Evolutionary conservation across 1,140 invertebrate species (phyloP).

Genomic region (Steinernema feltiae): DNA sequence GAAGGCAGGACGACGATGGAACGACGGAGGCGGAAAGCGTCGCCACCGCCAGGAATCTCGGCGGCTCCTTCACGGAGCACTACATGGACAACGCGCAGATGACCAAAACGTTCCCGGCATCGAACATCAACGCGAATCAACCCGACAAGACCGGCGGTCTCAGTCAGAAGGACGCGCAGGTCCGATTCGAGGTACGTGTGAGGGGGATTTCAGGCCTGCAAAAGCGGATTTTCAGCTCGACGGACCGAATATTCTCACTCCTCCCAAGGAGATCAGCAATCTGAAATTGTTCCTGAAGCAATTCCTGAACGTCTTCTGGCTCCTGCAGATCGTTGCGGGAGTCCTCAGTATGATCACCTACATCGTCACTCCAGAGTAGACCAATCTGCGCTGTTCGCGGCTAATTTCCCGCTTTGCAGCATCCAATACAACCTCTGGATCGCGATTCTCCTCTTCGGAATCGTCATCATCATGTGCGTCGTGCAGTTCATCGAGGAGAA

Average conservation of each 20-base stretch:
- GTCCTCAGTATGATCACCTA: conserved; percentile 28
- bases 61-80: conserved; percentile 29
- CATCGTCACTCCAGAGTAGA: neutral
- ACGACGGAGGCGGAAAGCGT: neutral
- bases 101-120: conserved; percentile 10
- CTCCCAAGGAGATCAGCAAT: conserved; percentile 34
- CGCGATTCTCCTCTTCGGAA: conserved; percentile 29
- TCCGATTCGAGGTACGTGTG: neutral
- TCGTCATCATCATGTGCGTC: conserved; percentile 36
- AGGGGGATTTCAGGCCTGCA: neutral
- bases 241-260: conserved; percentile 28
- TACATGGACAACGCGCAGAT: conserved; percentile 17
- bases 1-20: neutral
- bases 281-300: conserved; percentile 24
- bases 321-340: conserved; percentile 29
- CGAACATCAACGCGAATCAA: conserved; percentile 14
- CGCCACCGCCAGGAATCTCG: neutral
- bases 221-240: conserved; percentile 20
- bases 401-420: conserved; percentile 19
- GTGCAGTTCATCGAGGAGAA: conserved; percentile 37
- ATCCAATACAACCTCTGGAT: conserved; percentile 30
- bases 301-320: conserved; percentile 33
- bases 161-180: conserved; percentile 15
- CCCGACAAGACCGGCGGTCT: conserved; percentile 25
- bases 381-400: neutral